Conservation (phyloP, 2,797 vertebrate species). For the Lepus oiostolus region DNA sequence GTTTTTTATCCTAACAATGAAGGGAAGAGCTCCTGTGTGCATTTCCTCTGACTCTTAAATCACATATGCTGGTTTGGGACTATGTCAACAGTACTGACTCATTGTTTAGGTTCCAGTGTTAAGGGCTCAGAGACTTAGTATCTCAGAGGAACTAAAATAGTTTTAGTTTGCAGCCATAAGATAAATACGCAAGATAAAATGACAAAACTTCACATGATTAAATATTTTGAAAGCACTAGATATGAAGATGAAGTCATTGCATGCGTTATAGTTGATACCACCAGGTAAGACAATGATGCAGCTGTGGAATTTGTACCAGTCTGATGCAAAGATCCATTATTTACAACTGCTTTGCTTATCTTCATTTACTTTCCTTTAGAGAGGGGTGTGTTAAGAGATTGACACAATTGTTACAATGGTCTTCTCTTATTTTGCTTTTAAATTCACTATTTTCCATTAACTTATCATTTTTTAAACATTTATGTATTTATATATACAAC, state of each 20-base stretch:
- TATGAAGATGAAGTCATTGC: not conserved
- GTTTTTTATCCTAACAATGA: not conserved
- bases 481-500: no score
- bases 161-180: not conserved
- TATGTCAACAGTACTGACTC: not conserved
- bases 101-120: not conserved
- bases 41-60: not conserved
- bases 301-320: not conserved
- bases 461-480: no score
- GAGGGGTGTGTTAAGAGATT: not conserved
- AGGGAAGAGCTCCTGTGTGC: accelerated
- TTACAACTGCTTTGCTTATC: not conserved
- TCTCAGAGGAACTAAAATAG: not conserved
- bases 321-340: not conserved
- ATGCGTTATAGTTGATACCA: not conserved
- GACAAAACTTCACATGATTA: not conserved
- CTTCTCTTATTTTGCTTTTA: not conserved
- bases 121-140: not conserved
- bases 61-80: not conserved
- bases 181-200: not conserved
- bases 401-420: not conserved
- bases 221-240: not conserved
- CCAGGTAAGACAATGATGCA: not conserved
- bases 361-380: not conserved
- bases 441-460: no score